phyloP scores from a whole-genome alignment of 2,797 vertebrate species.

The Arremon brunneinucha region DNA sequence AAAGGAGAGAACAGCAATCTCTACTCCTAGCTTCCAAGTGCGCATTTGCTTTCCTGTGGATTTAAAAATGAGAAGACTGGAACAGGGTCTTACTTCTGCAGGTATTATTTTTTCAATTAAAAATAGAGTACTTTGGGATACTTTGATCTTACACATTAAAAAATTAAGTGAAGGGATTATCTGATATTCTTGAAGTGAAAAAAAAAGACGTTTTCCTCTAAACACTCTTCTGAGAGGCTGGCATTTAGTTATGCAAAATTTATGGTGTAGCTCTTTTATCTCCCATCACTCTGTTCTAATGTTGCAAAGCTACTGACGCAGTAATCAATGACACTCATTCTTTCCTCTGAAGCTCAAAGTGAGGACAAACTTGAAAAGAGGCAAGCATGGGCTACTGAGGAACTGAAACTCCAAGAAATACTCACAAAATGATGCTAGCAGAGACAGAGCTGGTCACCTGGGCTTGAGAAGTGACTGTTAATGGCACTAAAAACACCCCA shows the following conservation, averaged over 20 bases:
- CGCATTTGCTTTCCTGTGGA: neutral
- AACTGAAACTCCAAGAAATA: neutral
- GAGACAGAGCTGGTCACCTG: neutral
- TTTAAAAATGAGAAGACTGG: neutral
- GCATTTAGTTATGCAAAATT: conserved; percentile 12
- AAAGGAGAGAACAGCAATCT: neutral
- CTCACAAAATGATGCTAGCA: neutral
- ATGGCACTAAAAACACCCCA: neutral
- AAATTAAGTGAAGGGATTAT: neutral
- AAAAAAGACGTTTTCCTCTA: neutral
- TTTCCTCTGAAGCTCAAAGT: neutral
- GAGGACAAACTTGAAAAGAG: neutral
- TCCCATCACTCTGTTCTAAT: neutral
- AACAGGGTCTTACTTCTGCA: neutral
- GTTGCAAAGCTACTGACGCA: neutral
- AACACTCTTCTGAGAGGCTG: neutral
- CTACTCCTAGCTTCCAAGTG: neutral
- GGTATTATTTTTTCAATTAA: neutral
- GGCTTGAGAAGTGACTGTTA: neutral
- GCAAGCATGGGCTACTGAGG: neutral
- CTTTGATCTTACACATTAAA: neutral
- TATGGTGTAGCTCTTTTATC: neutral
- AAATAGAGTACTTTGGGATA: neutral
- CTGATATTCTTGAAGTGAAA: neutral
- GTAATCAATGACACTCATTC: neutral